A percentile compares a stretch with the other conserved stretches of the same genome.
Evolutionary conservation across 92 coral and sea anemone genomes (phyloP).

Genomic region (Phenganax stokvisi): DNA sequence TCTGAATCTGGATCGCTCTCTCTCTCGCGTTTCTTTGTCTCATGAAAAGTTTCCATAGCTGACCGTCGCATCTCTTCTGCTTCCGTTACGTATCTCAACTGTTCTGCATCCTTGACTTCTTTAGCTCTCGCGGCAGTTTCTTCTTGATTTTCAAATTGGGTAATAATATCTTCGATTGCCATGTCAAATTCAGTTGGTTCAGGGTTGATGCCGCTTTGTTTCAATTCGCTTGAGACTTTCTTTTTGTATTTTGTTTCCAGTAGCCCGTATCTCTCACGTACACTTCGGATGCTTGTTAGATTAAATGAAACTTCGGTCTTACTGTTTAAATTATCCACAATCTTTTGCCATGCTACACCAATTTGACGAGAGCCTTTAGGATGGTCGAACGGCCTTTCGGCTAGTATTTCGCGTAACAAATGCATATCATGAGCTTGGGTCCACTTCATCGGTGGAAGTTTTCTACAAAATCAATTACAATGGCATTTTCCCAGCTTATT

Average conservation of each 20-base stretch:
- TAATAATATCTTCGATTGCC: conserved; percentile 2
- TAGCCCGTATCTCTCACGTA: conserved; percentile 8
- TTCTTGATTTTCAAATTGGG: conserved; percentile 14
- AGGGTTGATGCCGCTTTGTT: background rate
- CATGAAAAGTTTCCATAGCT: conserved; percentile 21
- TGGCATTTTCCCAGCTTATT: background rate
- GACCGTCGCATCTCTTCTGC: conserved; percentile 21
- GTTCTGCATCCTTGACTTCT: background rate
- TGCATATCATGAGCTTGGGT: background rate
- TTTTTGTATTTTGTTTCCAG: conserved; percentile 4
- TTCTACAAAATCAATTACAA: background rate
- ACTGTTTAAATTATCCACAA: background rate
- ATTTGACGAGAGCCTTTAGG: conserved; percentile 6
- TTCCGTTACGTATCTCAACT: background rate
- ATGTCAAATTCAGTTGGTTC: conserved; percentile 11
- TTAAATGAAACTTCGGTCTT: background rate
- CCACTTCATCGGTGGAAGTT: conserved; percentile 4
- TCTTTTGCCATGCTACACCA: background rate
- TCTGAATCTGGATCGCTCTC: background rate
- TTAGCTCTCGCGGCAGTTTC: background rate
- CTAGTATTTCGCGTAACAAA: conserved; percentile 6
- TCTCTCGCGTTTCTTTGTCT: conserved; percentile 4
- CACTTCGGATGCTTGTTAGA: background rate
- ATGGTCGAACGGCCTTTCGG: background rate
- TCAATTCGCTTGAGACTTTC: background rate